Evolutionary conservation across 2,797 vertebrate genomes (phyloP).

Genomic region (Aphelocoma californica): DNA sequence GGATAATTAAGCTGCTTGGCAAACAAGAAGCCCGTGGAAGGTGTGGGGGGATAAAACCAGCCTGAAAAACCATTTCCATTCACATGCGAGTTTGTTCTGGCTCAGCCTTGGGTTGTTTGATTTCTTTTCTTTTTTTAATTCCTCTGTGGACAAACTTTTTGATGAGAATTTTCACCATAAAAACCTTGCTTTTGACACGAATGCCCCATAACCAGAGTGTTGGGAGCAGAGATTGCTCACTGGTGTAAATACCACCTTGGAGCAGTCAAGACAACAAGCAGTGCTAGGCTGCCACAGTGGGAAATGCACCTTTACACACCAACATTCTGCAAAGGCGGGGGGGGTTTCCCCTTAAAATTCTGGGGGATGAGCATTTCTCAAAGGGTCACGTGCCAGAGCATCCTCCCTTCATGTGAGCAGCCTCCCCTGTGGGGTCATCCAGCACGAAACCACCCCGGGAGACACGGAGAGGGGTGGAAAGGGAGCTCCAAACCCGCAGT

Average conservation of each 20-base stretch:
- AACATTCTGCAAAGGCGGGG: fast-evolving
- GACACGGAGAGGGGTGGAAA: fast-evolving
- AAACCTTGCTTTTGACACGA: background rate
- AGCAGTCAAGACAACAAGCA: background rate
- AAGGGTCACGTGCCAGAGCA: fast-evolving
- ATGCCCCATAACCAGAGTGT: fast-evolving
- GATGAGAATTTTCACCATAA: background rate
- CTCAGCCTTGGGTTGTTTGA: background rate
- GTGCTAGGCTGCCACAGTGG: fast-evolving
- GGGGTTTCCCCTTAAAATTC: fast-evolving
- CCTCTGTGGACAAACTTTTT: background rate
- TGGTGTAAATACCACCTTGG: fast-evolving
- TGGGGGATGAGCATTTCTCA: background rate
- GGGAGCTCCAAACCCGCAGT: fast-evolving
- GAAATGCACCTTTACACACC: background rate
- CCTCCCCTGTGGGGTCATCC: fast-evolving
- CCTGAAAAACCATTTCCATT: background rate
- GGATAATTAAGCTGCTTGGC: constrained; percentile 31
- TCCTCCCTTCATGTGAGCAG: background rate
- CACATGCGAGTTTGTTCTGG: background rate
- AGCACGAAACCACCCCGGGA: fast-evolving
- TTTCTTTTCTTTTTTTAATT: too few relatives aligned
- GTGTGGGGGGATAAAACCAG: background rate
- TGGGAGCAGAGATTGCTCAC: background rate
- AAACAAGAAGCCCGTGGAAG: background rate